phyloP scores from a whole-genome alignment of 2,113 vertebrate species.

The Serinus canaria region DNA sequence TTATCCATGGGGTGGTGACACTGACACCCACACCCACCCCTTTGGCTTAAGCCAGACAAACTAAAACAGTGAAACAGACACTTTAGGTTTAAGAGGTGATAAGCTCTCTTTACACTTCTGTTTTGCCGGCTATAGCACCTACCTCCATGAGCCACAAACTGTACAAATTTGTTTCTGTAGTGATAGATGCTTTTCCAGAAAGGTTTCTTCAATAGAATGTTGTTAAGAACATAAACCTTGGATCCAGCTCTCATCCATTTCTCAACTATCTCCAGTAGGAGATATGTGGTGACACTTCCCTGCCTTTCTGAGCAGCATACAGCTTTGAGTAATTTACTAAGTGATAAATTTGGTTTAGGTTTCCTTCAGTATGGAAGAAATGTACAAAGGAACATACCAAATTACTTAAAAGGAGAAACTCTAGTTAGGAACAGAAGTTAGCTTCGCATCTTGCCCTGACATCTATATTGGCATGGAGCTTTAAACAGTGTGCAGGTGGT shows the following conservation, averaged over 20 bases:
- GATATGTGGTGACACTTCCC: fast-evolving
- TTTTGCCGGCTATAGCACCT: neutral
- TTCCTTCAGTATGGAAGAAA: neutral
- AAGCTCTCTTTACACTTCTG: fast-evolving
- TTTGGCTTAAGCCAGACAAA: neutral
- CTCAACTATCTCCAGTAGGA: neutral
- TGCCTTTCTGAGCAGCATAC: neutral
- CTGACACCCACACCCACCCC: fast-evolving
- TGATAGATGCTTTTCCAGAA: neutral
- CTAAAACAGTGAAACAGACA: neutral
- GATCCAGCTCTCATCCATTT: no score
- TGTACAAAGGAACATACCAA: neutral
- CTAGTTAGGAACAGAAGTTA: neutral
- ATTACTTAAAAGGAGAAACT: neutral
- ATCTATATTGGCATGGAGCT: neutral
- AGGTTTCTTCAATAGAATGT: fast-evolving
- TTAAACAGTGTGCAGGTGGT: neutral
- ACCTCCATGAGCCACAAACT: fast-evolving
- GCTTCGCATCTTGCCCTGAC: neutral
- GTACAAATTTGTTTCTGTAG: neutral
- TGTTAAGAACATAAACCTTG: neutral
- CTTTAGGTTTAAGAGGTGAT: fast-evolving
- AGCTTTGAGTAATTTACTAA: neutral
- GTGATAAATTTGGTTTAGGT: neutral
- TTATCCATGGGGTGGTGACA: neutral